Percentiles rank a stretch among this genome's conserved stretches.
phyloP scores from a whole-genome alignment of 2,113 vertebrate genomes.

The Promerops cafer region DNA sequence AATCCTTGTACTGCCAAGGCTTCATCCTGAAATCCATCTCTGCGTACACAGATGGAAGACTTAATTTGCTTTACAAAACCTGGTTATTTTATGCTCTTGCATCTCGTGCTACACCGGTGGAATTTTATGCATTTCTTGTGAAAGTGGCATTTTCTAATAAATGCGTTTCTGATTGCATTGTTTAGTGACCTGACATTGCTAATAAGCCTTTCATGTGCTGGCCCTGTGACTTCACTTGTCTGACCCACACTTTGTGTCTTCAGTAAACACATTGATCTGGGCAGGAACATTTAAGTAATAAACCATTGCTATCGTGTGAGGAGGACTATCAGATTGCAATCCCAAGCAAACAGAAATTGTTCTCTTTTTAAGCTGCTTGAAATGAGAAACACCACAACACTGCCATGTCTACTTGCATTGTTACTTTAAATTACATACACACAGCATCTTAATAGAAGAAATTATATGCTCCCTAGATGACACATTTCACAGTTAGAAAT shows the following conservation, averaged over 20 bases:
- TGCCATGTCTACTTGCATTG: conserved; percentile 7
- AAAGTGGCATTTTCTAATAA: not conserved
- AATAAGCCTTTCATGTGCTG: not conserved
- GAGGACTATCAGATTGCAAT: not conserved
- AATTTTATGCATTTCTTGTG: not conserved
- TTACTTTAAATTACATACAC: conserved; percentile 64
- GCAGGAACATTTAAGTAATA: not conserved
- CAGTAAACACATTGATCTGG: not conserved
- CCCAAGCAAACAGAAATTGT: not conserved
- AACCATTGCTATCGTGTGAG: not conserved
- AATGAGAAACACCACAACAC: not conserved
- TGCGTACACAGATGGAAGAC: not conserved
- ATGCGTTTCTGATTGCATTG: not conserved
- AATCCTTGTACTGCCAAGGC: not conserved
- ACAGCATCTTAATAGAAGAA: conserved; percentile 34
- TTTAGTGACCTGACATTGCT: not conserved
- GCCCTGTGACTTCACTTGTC: not conserved
- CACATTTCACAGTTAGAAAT: conserved; percentile 68
- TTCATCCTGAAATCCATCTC: not conserved
- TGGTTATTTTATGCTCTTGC: not conserved
- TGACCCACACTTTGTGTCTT: not conserved
- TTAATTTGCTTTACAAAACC: not conserved
- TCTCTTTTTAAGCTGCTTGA: not conserved
- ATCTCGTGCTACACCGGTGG: not conserved
- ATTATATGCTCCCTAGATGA: conserved; percentile 59